These are phyloP conservation scores for Andrena chrysosceles DNA, from an alignment of 2,888 invertebrate species.

Conservation along the genomic window DNA sequence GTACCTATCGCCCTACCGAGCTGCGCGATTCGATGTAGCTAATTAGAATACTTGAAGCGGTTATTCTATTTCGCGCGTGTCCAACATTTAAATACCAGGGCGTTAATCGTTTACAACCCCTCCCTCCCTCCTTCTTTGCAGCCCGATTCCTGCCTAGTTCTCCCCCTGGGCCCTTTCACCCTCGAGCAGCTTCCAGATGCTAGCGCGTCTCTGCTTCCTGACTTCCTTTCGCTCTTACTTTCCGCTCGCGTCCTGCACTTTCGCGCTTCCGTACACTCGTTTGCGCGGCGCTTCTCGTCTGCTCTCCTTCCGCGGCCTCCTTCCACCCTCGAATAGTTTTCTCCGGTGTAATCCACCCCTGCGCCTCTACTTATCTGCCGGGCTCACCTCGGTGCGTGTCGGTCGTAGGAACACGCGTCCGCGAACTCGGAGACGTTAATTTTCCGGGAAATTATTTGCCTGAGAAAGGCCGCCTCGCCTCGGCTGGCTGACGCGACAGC, in stretches of 20 bases:
- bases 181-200: slow-evolving; percentile 41
- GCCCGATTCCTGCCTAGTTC: not conserved
- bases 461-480: slow-evolving; percentile 65
- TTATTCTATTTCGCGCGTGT: slow-evolving; percentile 1
- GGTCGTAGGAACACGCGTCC: slow-evolving; percentile 57
- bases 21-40: not conserved
- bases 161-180: not conserved
- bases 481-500: slow-evolving; percentile 31
- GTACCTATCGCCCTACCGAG: slow-evolving; percentile 22
- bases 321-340: slow-evolving; percentile 47
- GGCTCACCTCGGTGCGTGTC: slow-evolving; percentile 63
- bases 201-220: slow-evolving; percentile 55
- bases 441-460: slow-evolving; percentile 80
- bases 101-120: not conserved
- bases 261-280: slow-evolving; percentile 49
- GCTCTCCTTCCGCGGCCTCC: slow-evolving; percentile 39
- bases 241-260: slow-evolving; percentile 50
- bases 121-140: not conserved
- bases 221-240: slow-evolving; percentile 41
- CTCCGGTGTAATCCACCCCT: slow-evolving; percentile 44
- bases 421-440: slow-evolving; percentile 75
- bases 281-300: slow-evolving; percentile 56
- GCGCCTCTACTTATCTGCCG: slow-evolving; percentile 62
- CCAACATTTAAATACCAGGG: too few species aligned
- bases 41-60: slow-evolving; percentile 1